phyloP scores from a whole-genome alignment of 2,113 vertebrate species.

The Callospermophilus lateralis region DNA sequence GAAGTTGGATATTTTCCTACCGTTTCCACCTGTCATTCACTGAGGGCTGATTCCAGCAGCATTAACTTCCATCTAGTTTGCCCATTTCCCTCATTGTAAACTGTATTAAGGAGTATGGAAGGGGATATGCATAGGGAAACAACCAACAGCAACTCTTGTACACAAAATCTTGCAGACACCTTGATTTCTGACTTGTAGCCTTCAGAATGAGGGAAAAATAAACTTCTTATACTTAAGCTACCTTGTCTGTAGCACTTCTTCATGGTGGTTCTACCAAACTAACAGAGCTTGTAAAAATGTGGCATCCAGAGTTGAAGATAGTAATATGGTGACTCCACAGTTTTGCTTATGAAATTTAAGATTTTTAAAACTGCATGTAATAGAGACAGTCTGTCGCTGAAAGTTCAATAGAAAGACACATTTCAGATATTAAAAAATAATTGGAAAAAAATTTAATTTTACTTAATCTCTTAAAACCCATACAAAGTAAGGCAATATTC shows the following conservation, averaged over 20 bases:
- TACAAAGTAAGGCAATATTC: not conserved
- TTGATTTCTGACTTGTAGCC: not conserved
- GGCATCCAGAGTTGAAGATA: not conserved
- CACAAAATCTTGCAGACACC: not conserved
- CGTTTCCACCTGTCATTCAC: not conserved
- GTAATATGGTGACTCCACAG: not conserved
- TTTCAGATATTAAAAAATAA: conserved; percentile 58
- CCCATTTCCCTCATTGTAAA: not conserved
- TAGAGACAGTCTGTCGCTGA: not conserved
- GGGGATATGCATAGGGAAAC: not conserved
- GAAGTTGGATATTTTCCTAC: conserved; percentile 14
- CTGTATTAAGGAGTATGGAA: not conserved
- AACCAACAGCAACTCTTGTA: not conserved
- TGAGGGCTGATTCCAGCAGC: not conserved
- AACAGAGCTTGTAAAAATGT: not conserved
- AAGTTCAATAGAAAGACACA: not conserved
- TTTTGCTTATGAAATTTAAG: not conserved
- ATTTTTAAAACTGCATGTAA: not conserved
- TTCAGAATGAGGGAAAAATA: conserved; percentile 36
- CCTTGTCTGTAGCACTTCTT: not conserved
- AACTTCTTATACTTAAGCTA: not conserved
- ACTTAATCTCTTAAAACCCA: conserved; percentile 48
- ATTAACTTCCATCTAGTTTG: not conserved
- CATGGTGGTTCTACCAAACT: not conserved
- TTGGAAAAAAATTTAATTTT: conserved; percentile 33